Base-by-base conservation (phyloP, 2,888 invertebrate species). In the Lasioglossum malachurum region DNA sequence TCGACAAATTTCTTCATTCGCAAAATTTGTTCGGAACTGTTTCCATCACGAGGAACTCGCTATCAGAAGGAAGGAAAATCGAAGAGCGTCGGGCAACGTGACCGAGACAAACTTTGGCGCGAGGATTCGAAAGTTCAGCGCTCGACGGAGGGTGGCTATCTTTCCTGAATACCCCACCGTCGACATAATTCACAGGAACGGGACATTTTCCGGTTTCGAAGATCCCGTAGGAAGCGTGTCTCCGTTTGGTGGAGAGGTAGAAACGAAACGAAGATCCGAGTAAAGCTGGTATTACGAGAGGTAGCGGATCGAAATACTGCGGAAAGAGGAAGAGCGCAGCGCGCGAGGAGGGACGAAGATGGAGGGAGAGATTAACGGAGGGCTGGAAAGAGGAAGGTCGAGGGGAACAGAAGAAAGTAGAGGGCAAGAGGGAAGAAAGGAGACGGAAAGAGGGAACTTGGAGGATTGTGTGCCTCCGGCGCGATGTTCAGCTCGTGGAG, bases 391-490 rank as follows among this genome's bases (percentile, higher is more conserved):
- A 84, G 76, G 60, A 38, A 38, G 80, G 80, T 57, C 16, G 80
- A 41, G 81, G 71, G 71, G 67, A 57, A 75, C 73, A 82, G 83
- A 69, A 38, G 82, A 82, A 86, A 86, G 77, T 60, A 78, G 69
- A 82, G 76, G 76, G 83, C 81, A 77, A 72, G 57, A 71, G 78
- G 75, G 76, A 82, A 69, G 78, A 79, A 75, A 73, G 78, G 80
- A 87, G 84, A 77, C 77, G 83, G 78, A 76, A 83, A 78, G 79
- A 88, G 87, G 78, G 86, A 83, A 78, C 87, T 80, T 77, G 78
- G 88, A 92, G 92, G 90, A 93, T 92, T 88, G 92, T 92, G 89
- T 90, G 93, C 92, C 92, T 93, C 89, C 90, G 92, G 92, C 92
- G 91, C 89, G 92, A 93, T 93, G 92, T 91, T 92, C 91, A 90